Evolutionary conservation across 2,113 vertebrate genomes (phyloP).

Genomic region (Myocastor coypus): DNA sequence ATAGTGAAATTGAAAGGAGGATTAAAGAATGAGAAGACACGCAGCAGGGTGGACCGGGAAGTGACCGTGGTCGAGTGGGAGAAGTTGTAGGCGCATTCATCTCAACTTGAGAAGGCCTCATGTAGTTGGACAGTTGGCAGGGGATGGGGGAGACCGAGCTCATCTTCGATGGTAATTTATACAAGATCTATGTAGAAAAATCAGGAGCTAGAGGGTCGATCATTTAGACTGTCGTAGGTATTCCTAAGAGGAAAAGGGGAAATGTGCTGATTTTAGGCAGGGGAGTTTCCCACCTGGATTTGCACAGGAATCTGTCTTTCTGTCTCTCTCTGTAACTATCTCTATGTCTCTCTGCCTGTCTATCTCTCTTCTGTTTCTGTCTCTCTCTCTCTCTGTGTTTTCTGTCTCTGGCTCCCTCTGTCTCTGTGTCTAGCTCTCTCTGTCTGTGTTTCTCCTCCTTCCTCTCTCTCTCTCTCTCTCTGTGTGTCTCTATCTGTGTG

Average conservation of each 20-base stretch:
- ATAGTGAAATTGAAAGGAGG: neutral
- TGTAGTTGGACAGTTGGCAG: rapidly evolving
- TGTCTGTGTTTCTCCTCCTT: too few species aligned
- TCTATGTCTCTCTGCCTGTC: too few species aligned
- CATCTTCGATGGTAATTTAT: neutral
- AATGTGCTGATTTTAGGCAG: neutral
- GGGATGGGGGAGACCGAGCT: rapidly evolving
- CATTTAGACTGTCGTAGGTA: neutral
- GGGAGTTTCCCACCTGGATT: neutral
- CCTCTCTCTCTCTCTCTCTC: too few species aligned
- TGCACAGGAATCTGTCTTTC: neutral
- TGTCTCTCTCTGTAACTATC: too few species aligned
- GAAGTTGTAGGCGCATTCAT: rapidly evolving
- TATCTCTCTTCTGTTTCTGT: neutral
- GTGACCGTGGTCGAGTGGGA: rapidly evolving
- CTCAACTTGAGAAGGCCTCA: rapidly evolving
- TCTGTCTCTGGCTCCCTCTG: too few species aligned
- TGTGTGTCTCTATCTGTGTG: neutral
- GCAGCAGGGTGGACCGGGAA: rapidly evolving
- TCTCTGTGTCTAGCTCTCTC: too few species aligned
- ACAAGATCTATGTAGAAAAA: neutral
- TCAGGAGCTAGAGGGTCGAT: neutral
- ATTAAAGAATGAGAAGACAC: neutral
- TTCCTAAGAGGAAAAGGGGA: neutral
- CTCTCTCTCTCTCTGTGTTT: neutral